Conservation (phyloP, 2,888 invertebrate species). For the Stenodera caucasica region DNA sequence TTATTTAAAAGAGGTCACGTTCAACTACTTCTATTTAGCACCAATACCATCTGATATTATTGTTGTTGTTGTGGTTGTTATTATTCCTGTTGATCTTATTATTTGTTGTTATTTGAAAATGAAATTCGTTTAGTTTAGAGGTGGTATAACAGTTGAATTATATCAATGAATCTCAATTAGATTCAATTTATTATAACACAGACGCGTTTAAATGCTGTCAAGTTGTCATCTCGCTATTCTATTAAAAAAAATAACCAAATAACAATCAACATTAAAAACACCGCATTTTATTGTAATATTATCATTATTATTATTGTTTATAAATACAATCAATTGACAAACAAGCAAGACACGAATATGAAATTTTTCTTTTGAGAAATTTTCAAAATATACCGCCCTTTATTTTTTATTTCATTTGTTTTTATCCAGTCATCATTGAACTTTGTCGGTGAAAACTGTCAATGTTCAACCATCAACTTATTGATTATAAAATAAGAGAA, state of each 20-base stretch:
- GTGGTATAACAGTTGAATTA: not conserved
- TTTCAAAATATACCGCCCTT: not conserved
- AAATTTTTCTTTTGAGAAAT: not conserved
- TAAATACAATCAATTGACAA: not conserved
- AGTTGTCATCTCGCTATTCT: constrained; percentile 1
- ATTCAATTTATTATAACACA: constrained; percentile 16
- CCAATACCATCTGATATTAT: not conserved
- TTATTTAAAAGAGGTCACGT: constrained; percentile 6
- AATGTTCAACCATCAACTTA: constrained; percentile 29
- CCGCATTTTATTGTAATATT: not conserved
- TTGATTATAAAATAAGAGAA: constrained; percentile 29
- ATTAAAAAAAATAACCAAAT: not conserved
- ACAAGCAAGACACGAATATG: not conserved
- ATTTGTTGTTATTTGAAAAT: not conserved
- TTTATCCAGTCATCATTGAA: constrained; percentile 12
- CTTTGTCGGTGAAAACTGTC: constrained; percentile 33
- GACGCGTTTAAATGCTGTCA: constrained; percentile 1
- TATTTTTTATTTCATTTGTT: not conserved
- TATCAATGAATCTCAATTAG: constrained; percentile 19
- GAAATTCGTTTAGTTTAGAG: not conserved
- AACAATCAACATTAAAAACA: not conserved
- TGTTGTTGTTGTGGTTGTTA: not conserved
- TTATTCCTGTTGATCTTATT: not conserved
- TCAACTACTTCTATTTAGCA: constrained; percentile 1
- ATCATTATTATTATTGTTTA: not conserved